These are phyloP conservation scores for Lichenostomus cassidix DNA, from an alignment of 2,113 vertebrate genomes.

Conservation along the genomic window DNA sequence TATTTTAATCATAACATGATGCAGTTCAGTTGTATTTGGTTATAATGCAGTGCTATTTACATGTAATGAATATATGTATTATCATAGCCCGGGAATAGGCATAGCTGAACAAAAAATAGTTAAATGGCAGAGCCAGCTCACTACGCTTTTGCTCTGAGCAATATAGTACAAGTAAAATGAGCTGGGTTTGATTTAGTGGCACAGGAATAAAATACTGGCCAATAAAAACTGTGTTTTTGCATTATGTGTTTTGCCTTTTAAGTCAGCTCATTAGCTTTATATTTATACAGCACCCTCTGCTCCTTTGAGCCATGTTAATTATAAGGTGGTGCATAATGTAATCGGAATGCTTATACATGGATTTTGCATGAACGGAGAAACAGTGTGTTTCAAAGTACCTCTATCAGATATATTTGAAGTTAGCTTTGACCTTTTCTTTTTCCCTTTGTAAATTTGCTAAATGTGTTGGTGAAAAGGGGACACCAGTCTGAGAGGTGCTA, in stretches of 20 bases:
- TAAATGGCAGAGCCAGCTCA: neutral
- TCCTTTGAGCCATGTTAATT: constrained; percentile 50
- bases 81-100: neutral
- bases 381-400: neutral
- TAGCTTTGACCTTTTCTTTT: neutral
- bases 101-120: constrained; percentile 12
- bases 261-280: constrained; percentile 43
- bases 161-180: neutral
- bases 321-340: neutral
- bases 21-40: neutral
- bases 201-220: neutral
- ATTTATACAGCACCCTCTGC: neutral
- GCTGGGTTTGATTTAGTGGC: constrained; percentile 6
- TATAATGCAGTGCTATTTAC: neutral
- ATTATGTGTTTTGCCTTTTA: constrained; percentile 15
- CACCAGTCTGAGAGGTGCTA: neutral
- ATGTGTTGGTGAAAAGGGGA: constrained; percentile 1
- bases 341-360: neutral
- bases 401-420: neutral
- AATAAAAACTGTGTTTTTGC: neutral
- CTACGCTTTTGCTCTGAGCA: neutral
- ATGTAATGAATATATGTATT: neutral
- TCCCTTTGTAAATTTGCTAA: neutral
- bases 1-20: neutral
- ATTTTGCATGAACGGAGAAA: neutral